Base-by-base conservation (phyloP, 2,888 invertebrate genomes). In the Colletes collaris region DNA sequence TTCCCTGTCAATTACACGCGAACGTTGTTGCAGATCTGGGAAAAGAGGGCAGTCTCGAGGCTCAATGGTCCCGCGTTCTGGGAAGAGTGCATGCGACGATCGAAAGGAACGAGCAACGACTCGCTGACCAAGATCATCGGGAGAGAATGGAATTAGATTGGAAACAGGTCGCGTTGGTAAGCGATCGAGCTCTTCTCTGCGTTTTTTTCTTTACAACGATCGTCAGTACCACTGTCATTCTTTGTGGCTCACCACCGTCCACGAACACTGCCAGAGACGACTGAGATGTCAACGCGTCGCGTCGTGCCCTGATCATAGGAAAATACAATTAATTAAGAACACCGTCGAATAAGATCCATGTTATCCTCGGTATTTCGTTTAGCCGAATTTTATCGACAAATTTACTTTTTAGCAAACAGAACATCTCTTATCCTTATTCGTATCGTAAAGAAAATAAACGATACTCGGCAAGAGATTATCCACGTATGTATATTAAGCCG, bases 71-170 rank as follows among this genome's bases (percentile, higher is more conserved):
- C 90, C 95, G 94, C 85, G 96, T 95, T 89, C 95, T 95, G 93
- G 96, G 94, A 87, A 95, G 95, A 91, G 95, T 96, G 49, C 95
- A 96, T 91, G 94, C 95, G 82, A 97, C 97, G 4, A 96, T 97
- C 77, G 97, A 97, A 87, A 94, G 95, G 64, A 97, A 97, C 93
- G 97, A 97, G 91, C 95, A 96, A 89, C 95, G 98, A 4, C 94
- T 97, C 7, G 95, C 95, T 0, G 97, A 97, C 87, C 96, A 96
- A 91, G 97, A 97, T 90, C 94, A 96, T 67, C 94, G 96, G 68
- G 97, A 98, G 88, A 94, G 96, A 64, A 96, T 97, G 78, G 97
- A 97, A 90, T 93, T 97, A 70, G 98, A 98, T 92, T 98, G 98
- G 98, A 97, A 96, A 87, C 95, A 95, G 89, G 93, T 92, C 78